Conservation (phyloP, 2,888 invertebrate species). For the Pyrocoelia pectoralis region DNA sequence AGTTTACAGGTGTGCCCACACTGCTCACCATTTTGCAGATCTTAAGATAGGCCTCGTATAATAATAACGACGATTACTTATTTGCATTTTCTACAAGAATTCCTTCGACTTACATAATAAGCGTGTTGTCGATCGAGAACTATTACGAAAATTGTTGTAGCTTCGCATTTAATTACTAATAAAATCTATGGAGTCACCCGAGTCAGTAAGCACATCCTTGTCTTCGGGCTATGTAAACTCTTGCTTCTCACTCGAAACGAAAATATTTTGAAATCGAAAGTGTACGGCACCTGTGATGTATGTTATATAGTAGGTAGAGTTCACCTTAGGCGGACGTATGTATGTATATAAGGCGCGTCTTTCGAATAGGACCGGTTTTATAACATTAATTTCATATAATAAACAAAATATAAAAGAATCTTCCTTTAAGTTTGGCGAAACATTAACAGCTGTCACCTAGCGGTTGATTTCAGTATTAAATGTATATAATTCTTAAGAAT, state of each 20-base stretch:
- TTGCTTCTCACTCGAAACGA: constrained; percentile 14
- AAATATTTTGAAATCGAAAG: constrained; percentile 39
- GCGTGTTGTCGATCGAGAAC: not conserved
- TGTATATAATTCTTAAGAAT: no score
- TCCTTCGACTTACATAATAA: not conserved
- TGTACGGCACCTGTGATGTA: constrained; percentile 40
- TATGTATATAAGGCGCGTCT: constrained; percentile 41
- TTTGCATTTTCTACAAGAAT: not conserved
- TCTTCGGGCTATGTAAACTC: constrained; percentile 1
- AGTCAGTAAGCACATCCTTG: constrained; percentile 12
- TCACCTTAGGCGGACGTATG: constrained; percentile 32
- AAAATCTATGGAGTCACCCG: constrained; percentile 1
- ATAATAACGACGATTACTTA: constrained; percentile 13
- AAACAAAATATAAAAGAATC: no score
- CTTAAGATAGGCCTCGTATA: constrained; percentile 3
- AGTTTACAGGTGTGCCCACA: constrained; percentile 23
- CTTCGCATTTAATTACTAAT: constrained; percentile 8
- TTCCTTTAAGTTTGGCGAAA: no score
- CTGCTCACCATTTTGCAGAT: constrained; percentile 21
- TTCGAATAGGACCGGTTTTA: constrained; percentile 47
- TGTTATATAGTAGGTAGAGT: constrained; percentile 33
- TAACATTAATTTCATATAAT: no score
- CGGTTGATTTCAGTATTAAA: no score
- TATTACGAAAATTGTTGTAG: constrained; percentile 5
- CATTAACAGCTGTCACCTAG: no score